Evolutionary conservation across 2,888 invertebrate genomes (phyloP).

Genomic region (Coelopa pilipes): DNA sequence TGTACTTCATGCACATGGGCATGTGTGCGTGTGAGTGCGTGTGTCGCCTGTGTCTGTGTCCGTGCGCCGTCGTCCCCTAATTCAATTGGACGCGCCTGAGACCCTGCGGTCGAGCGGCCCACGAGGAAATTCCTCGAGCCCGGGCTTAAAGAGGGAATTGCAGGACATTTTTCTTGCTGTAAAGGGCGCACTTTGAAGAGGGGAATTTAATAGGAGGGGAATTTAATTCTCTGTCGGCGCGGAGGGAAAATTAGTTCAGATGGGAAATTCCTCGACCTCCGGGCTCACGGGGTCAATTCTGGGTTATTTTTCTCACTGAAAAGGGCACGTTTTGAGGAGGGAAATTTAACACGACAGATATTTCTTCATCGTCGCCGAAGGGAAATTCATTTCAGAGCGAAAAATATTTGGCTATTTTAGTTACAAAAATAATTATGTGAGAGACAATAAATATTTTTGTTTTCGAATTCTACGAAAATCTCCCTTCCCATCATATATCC

Average conservation of each 20-base stretch:
- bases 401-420: background rate
- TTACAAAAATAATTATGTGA: background rate
- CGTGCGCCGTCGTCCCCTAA: background rate
- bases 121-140: background rate
- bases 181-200: no score
- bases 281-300: no score
- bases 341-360: no score
- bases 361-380: no score
- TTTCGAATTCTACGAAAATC: background rate
- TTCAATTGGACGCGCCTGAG: slow-evolving; percentile 8
- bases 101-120: background rate
- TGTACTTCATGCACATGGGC: background rate
- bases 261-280: no score
- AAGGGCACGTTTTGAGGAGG: no score
- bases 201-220: background rate
- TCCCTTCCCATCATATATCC: no score
- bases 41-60: background rate
- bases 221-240: no score
- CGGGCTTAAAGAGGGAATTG: background rate
- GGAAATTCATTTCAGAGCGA: no score
- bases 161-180: background rate
- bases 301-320: no score
- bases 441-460: background rate
- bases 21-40: background rate
- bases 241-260: no score